Evolutionary conservation across 2,113 vertebrate genomes (phyloP).

Genomic region (Ailurus styani): DNA sequence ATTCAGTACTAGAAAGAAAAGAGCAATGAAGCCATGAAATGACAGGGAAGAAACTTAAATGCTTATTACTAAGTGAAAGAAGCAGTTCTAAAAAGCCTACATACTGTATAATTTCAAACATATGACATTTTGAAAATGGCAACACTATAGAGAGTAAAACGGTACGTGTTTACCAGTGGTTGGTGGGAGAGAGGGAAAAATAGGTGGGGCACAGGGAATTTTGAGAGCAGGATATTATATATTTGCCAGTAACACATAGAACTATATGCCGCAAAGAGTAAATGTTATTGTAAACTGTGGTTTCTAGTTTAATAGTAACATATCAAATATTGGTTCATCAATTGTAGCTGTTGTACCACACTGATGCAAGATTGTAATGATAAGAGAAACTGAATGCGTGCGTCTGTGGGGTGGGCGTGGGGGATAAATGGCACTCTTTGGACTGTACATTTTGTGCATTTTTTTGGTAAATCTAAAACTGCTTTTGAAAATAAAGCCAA

Average conservation of each 20-base stretch:
- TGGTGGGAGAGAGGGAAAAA: background rate
- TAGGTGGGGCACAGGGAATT: background rate
- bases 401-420: too few species aligned
- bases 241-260: background rate
- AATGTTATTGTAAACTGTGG: background rate
- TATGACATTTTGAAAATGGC: background rate
- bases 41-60: background rate
- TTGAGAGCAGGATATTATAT: background rate
- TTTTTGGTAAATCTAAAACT: background rate
- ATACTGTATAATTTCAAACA: background rate
- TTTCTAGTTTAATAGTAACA: background rate
- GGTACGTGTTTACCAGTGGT: background rate
- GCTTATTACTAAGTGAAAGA: background rate
- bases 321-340: background rate
- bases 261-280: background rate
- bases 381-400: background rate
- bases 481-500: background rate
- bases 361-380: background rate
- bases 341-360: too few species aligned
- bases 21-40: background rate
- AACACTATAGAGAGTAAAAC: background rate
- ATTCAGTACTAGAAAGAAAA: background rate
- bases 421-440: background rate
- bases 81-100: background rate
- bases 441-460: background rate